Evolutionary conservation across 2,113 vertebrate genomes (phyloP).

Genomic region (Megatriorchis doriae): DNA sequence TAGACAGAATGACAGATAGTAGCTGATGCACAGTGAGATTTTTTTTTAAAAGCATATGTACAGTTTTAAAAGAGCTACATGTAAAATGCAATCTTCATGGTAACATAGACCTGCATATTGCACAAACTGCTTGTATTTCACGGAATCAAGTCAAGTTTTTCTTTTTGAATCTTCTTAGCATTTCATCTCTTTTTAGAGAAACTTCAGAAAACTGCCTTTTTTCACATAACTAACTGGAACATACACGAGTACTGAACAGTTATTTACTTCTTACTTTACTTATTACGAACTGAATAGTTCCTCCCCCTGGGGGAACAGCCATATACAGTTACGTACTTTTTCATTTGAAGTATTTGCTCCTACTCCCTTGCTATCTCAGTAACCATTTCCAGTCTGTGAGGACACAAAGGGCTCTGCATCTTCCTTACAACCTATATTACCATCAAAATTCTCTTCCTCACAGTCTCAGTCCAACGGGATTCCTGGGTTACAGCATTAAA

Average conservation of each 20-base stretch:
- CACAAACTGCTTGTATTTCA: not conserved
- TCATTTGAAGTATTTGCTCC: not conserved
- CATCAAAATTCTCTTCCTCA: not conserved
- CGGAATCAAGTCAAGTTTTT: not conserved
- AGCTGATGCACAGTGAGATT: not conserved
- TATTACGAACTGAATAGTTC: too few relatives aligned
- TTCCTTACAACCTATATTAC: not conserved
- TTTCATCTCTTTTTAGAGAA: not conserved
- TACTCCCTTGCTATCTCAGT: not conserved
- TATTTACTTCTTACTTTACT: not conserved
- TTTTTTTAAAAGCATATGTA: accelerated
- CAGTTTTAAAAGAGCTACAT: accelerated
- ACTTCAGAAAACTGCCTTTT: not conserved
- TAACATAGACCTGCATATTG: not conserved
- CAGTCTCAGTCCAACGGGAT: not conserved
- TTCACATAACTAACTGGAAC: not conserved
- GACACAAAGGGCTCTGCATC: not conserved
- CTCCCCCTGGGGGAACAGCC: not conserved
- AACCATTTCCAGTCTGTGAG: not conserved
- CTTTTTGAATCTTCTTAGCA: not conserved
- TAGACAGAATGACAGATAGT: not conserved
- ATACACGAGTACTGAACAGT: accelerated
- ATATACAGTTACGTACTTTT: not conserved
- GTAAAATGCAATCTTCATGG: not conserved
- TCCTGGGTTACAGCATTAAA: not conserved